A percentile compares a stretch with the other conserved stretches of the same genome.
phyloP scores from a whole-genome alignment of 2,797 vertebrate species.

The Cynodonichthys magdalenae region DNA sequence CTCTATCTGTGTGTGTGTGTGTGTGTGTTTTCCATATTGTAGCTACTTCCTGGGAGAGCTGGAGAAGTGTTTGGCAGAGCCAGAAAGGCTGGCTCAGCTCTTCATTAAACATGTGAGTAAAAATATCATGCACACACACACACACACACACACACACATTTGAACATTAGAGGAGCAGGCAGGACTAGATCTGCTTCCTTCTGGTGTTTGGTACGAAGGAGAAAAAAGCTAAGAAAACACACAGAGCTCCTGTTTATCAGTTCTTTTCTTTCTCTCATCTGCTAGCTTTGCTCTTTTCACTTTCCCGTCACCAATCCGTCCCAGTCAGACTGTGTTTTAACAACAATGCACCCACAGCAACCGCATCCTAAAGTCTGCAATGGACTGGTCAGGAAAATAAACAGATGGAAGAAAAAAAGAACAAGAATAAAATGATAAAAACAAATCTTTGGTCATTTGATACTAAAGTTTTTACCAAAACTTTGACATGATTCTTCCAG shows the following conservation, averaged over 20 bases:
- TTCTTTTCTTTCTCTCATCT: conserved; percentile 14
- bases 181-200: conserved; percentile 48
- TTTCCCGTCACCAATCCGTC: conserved; percentile 66
- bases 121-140: conserved; percentile 7
- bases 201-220: conserved; percentile 46
- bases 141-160: background rate
- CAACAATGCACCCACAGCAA: conserved; percentile 26
- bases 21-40: conserved; percentile 40
- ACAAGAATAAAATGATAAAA: too few species aligned
- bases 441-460: too few species aligned
- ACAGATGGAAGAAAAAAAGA: too few species aligned
- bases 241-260: conserved; percentile 53
- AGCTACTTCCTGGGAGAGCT: conserved; percentile 99
- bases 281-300: conserved; percentile 50
- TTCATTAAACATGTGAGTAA: conserved; percentile 98
- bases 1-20: conserved; percentile 14
- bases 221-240: conserved; percentile 55
- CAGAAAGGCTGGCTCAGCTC: conserved; percentile 94
- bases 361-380: conserved; percentile 46
- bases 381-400: conserved; percentile 19
- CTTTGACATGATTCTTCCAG: too few species aligned
- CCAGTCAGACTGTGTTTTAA: conserved; percentile 51
- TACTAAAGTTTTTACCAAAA: too few species aligned
- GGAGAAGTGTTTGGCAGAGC: conserved; percentile 97
- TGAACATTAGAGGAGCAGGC: conserved; percentile 22